Evolutionary conservation across 2,888 invertebrate genomes (phyloP).

Genomic region (Agonopterix heracliana): DNA sequence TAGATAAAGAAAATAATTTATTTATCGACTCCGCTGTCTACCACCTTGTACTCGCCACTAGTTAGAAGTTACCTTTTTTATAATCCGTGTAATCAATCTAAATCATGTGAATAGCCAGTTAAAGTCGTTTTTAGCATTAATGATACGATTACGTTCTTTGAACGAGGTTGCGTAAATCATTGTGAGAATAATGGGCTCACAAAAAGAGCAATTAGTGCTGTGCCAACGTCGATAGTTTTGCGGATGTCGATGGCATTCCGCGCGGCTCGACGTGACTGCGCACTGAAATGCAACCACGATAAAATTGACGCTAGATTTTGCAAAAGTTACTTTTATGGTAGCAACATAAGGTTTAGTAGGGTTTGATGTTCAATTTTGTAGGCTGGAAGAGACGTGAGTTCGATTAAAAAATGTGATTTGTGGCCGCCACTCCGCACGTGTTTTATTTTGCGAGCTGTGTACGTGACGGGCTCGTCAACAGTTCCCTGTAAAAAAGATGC

Average conservation of each 20-base stretch:
- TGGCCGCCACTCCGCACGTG: slow-evolving; percentile 64
- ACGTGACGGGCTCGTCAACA: slow-evolving; percentile 63
- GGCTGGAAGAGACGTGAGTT: slow-evolving; percentile 52
- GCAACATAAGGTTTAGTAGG: slow-evolving; percentile 16
- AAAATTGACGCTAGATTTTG: slow-evolving; percentile 6
- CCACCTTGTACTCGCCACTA: slow-evolving; percentile 14
- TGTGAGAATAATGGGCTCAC: slow-evolving; percentile 52
- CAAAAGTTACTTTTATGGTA: slow-evolving; percentile 30
- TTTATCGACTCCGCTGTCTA: slow-evolving; percentile 13
- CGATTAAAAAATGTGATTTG: slow-evolving; percentile 76
- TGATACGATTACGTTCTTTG: slow-evolving; percentile 51
- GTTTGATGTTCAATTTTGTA: neutral
- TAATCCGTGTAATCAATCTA: slow-evolving; percentile 45
- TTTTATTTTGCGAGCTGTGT: slow-evolving; percentile 66
- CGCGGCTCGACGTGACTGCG: slow-evolving; percentile 60
- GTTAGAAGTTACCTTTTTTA: slow-evolving; percentile 1
- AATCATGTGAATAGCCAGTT: slow-evolving; percentile 53
- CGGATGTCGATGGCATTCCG: slow-evolving; percentile 71
- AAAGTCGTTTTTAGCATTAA: slow-evolving; percentile 59
- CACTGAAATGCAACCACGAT: slow-evolving; percentile 48
- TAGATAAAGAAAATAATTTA: slow-evolving; percentile 17
- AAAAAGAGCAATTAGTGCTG: slow-evolving; percentile 73
- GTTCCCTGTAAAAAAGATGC: slow-evolving; percentile 38
- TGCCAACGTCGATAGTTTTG: slow-evolving; percentile 66
- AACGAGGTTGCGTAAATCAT: slow-evolving; percentile 61